Base-by-base conservation (phyloP, 2,113 vertebrate genomes). In the Gallinago media region DNA sequence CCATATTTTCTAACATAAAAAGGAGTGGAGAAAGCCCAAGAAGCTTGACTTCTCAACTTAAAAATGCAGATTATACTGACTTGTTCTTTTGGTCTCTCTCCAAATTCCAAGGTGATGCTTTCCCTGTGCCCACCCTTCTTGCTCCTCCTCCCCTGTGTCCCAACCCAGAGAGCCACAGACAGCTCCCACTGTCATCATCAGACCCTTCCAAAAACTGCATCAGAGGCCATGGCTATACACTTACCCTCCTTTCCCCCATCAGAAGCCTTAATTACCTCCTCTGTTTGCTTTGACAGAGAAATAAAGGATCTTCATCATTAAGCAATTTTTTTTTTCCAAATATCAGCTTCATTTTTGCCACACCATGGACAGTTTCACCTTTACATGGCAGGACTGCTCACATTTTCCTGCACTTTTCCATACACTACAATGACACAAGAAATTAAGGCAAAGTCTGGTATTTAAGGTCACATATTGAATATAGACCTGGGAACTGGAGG, bases 91-190 rank as follows among this genome's bases (percentile, higher is more conserved):
- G 29, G 4, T 70, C 4, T 29, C 46, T 76, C 72, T 62, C 46
- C 44, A 85, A 42, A 79, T 55, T 61, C 22, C 52, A 50, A 71
- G 0, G 0, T 20, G 56, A 31, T 46, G 32, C 27, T 81, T 70
- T 85, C 15, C 68, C 73, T 81, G 19, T 7, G 1, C 19, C 11
- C 12, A 47, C 10, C 36, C 11, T 61, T 29, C 27, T 47, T 1
- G 0, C 14, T 19, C 22, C 13, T 9, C 0, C 12, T 67, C 12
- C 32, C 20, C 32, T 12, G 22, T 29, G 13, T 36, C 46, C 21
- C 21, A 62, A n/a, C 55, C 58, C 8, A 2, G 12, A 29, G 18
- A 52, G 14, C 9, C 62, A 44, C 4, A 2, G 19, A 40, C 1
- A 1, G 5, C 7, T 86, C 55, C 58, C 7, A 1, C 11, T 77